A percentile compares a stretch with the other conserved stretches of the same genome.
phyloP scores from a whole-genome alignment of 1,140 invertebrate genomes.

The Drosophila punjabiensis region DNA sequence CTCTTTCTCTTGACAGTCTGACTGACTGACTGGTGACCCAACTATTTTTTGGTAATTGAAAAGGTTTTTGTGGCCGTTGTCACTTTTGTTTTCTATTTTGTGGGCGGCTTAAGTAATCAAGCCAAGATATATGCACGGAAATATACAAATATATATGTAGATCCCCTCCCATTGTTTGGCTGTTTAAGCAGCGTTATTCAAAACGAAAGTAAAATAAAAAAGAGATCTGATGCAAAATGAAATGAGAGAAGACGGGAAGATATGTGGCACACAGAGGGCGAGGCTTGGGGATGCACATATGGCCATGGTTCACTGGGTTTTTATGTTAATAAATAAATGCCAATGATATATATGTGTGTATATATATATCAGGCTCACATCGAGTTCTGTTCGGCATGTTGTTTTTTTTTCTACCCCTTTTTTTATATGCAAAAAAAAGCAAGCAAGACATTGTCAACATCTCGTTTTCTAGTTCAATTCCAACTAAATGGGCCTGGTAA shows the following conservation, averaged over 20 bases:
- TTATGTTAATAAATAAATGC: constrained; percentile 80
- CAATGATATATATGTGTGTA: constrained; percentile 33
- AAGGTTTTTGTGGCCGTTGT: constrained; percentile 58
- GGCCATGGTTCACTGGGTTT: constrained; percentile 78
- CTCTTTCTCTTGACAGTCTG: neutral
- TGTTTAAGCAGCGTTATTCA: constrained; percentile 58
- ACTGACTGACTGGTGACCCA: constrained; percentile 42
- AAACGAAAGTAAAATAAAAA: constrained; percentile 68
- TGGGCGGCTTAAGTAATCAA: constrained; percentile 77
- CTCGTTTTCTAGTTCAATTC: constrained; percentile 82
- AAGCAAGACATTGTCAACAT: constrained; percentile 69
- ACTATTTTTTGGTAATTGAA: constrained; percentile 78
- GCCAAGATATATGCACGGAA: constrained; percentile 29
- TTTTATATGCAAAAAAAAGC: constrained; percentile 49
- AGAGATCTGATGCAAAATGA: constrained; percentile 40
- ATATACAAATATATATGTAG: neutral
- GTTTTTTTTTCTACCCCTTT: neutral
- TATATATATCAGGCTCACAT: constrained; percentile 21
- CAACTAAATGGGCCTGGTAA: constrained; percentile 78
- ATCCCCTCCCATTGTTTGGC: constrained; percentile 12
- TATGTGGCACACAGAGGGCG: constrained; percentile 54
- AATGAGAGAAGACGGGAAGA: constrained; percentile 53
- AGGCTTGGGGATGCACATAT: constrained; percentile 20
- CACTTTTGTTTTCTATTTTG: constrained; percentile 60
- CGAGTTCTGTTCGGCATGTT: constrained; percentile 40